Evolutionary conservation across 2,113 vertebrate genomes (phyloP).

Genomic region (western clawed frog (Xenopus tropicalis)): UCB_Xtro_10.0 CM004447.2:140763001-140763500

Average conservation of each 20-base stretch:
- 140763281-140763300: constrained; percentile 65
- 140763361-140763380: constrained; percentile 61
- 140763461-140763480: constrained; percentile 7
- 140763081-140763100: too few species aligned
- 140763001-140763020: too few species aligned
- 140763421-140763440: constrained; percentile 73
- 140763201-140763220: constrained; percentile 53
- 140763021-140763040: too few species aligned
- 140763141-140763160: too few species aligned
- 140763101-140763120: not conserved
- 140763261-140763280: constrained; percentile 53
- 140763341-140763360: constrained; percentile 64
- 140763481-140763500: constrained; percentile 9
- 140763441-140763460: constrained; percentile 73
- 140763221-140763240: constrained; percentile 59
- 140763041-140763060: too few species aligned
- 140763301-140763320: constrained; percentile 49
- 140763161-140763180: not conserved
- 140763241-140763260: constrained; percentile 56
- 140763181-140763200: constrained; percentile 43
- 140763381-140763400: constrained; percentile 68
- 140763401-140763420: constrained; percentile 63
- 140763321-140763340: constrained; percentile 51
- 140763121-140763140: too few species aligned
- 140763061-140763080: too few species aligned